These are phyloP conservation scores for Peromyscus leucopus DNA, from an alignment of 2,113 vertebrate species.

Conservation along the genomic window DNA sequence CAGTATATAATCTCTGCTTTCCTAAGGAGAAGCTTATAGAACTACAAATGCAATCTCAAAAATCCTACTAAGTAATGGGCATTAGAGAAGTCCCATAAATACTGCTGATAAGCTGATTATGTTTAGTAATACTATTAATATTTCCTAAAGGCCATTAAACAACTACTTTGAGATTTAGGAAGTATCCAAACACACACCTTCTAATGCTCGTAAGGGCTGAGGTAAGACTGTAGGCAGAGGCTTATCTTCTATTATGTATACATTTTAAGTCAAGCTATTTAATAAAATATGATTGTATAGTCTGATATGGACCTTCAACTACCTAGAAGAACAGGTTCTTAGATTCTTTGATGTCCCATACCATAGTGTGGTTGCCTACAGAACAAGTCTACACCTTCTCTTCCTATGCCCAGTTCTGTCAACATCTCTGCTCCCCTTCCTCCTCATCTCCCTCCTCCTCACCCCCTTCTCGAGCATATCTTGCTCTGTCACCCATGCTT, in stretches of 20 bases:
- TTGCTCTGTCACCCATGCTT: not conserved
- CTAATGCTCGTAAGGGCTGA: not conserved
- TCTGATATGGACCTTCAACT: not conserved
- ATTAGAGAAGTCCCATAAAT: not conserved
- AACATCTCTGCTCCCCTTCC: not conserved
- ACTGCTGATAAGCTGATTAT: not conserved
- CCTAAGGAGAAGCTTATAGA: not conserved
- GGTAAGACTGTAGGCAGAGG: conserved; percentile 26
- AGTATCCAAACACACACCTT: conserved; percentile 2
- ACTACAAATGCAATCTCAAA: not conserved
- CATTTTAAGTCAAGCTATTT: conserved; percentile 37
- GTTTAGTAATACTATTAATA: conserved; percentile 46
- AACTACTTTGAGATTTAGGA: conserved; percentile 45
- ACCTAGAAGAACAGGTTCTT: not conserved
- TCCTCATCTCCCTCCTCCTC: not conserved
- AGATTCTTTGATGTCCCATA: not conserved
- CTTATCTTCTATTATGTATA: not conserved
- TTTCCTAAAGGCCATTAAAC: not conserved
- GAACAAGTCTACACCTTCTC: not conserved
- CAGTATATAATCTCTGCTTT: not conserved
- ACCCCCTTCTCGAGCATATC: not conserved
- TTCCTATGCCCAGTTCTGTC: not conserved
- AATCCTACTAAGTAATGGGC: not conserved
- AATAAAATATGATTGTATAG: conserved; percentile 2
- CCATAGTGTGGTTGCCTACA: not conserved